phyloP scores from a whole-genome alignment of 2,113 vertebrate species.

The Rynchops niger region DNA sequence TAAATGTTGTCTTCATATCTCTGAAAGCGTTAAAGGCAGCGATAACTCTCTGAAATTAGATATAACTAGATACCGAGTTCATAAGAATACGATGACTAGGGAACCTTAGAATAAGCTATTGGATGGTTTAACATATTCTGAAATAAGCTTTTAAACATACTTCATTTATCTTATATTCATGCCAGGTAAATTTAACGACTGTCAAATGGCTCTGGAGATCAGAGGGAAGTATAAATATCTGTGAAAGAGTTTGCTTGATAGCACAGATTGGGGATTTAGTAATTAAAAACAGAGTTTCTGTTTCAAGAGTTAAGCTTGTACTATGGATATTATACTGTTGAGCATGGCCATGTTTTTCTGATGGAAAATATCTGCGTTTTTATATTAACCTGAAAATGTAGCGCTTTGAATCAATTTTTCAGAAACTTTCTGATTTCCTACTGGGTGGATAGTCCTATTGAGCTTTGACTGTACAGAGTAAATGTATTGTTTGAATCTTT shows the following conservation, averaged over 20 bases:
- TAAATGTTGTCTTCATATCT: not conserved
- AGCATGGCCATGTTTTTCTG: rapidly evolving
- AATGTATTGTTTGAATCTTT: not conserved
- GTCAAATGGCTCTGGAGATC: not conserved
- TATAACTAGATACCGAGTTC: not conserved
- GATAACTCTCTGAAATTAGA: not conserved
- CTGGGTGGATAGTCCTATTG: not conserved
- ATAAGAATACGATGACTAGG: not conserved
- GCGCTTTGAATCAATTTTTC: not conserved
- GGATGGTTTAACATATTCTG: not conserved
- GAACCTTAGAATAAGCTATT: not conserved
- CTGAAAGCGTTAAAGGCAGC: not conserved
- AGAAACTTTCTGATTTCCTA: not conserved
- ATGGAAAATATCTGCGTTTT: not conserved
- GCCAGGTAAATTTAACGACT: not conserved
- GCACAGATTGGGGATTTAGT: not conserved
- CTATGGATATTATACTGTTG: rapidly evolving
- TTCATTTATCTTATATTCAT: not conserved
- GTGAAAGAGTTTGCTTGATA: not conserved
- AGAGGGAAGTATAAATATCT: not conserved
- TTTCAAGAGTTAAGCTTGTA: not conserved
- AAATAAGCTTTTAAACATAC: not conserved
- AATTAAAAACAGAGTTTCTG: not conserved
- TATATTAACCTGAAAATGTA: not conserved
- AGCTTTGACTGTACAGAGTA: not conserved